A percentile compares a stretch with the other conserved stretches of the same genome.
phyloP scores from a whole-genome alignment of 2,113 vertebrate genomes.

The Pristiophorus japonicus region DNA sequence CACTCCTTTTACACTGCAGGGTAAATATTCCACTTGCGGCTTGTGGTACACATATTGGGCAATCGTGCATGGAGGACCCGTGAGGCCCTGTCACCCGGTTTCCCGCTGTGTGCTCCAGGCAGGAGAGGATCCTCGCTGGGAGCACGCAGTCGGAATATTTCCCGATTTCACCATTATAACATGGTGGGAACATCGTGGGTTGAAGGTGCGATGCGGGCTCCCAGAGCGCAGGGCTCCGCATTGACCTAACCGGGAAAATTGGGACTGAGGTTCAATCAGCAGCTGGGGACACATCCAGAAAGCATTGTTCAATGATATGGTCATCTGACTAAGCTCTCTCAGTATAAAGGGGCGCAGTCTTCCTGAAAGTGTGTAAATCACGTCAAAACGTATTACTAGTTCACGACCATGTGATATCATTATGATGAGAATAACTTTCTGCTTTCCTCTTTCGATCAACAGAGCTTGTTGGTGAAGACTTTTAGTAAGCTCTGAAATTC shows the following conservation, averaged over 20 bases:
- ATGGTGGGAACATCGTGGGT: neutral
- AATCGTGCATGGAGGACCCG: neutral
- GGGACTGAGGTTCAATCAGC: neutral
- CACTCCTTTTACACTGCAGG: neutral
- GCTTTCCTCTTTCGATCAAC: neutral
- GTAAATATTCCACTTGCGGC: neutral
- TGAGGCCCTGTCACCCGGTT: no score
- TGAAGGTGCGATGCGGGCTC: neutral
- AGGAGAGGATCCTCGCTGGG: neutral
- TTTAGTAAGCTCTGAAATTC: neutral
- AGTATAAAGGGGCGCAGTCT: neutral
- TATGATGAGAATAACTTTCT: neutral
- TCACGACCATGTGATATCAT: neutral
- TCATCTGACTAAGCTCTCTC: neutral
- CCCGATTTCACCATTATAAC: neutral
- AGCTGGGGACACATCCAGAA: neutral
- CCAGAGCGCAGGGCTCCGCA: neutral
- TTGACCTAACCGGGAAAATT: no score
- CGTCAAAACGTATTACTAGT: neutral
- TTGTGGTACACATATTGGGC: neutral
- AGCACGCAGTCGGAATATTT: neutral
- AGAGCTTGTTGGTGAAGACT: neutral
- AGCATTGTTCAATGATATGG: neutral
- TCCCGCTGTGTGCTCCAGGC: neutral
- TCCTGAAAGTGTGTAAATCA: neutral